phyloP scores from a whole-genome alignment of 2,888 invertebrate genomes.

The Gryllus longicercus region DNA sequence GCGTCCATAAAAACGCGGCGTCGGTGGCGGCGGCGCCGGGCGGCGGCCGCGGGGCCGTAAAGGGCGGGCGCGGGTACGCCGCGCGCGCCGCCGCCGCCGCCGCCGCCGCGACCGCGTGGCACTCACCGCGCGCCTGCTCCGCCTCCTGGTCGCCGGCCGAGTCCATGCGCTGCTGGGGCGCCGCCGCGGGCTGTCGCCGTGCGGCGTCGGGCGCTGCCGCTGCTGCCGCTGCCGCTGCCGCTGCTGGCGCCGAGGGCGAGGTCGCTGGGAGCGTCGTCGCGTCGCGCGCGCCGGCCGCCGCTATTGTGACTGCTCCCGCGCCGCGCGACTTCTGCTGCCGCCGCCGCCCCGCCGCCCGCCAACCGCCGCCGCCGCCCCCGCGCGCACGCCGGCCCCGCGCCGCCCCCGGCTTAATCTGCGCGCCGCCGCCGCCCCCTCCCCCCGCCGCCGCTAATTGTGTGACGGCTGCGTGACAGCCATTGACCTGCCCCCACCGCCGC shows the following conservation, averaged over 20 bases:
- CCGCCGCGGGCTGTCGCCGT: neutral
- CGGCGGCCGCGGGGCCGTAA: too few relatives aligned
- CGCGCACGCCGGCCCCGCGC: neutral
- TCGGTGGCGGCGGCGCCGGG: too few relatives aligned
- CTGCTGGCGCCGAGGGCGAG: neutral
- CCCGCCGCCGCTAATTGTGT: conserved; percentile 8
- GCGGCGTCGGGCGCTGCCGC: neutral
- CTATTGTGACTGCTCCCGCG: neutral
- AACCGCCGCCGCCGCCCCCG: neutral
- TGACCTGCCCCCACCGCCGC: neutral
- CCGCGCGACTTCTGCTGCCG: neutral
- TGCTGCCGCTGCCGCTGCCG: neutral
- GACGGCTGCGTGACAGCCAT: conserved; percentile 17
- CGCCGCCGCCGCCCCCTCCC: neutral
- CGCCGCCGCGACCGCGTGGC: neutral
- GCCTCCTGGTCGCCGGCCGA: neutral
- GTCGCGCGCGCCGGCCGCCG: neutral
- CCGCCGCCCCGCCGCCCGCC: neutral
- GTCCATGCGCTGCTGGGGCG: neutral
- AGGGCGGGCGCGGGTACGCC: too few relatives aligned
- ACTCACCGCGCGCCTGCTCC: neutral
- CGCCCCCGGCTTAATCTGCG: neutral
- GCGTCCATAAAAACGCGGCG: too few relatives aligned
- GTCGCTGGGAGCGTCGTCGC: neutral
- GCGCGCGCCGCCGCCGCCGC: neutral